phyloP scores from a whole-genome alignment of 2,888 invertebrate species.

The Crocallis elinguaria region DNA sequence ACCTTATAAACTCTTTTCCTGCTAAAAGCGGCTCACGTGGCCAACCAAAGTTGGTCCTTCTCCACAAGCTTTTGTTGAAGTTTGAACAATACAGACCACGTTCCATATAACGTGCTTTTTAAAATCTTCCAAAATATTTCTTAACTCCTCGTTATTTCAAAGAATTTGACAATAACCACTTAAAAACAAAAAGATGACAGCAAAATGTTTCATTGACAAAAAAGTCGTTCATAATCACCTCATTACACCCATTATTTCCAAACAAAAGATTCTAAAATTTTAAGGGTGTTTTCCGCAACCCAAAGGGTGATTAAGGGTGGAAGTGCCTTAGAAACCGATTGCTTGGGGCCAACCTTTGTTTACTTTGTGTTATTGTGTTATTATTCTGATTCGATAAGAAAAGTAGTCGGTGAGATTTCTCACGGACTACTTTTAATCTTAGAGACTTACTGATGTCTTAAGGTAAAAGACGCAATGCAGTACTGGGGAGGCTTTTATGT shows the following conservation, averaged over 20 bases:
- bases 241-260: constrained; percentile 25
- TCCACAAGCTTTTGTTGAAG: too few relatives aligned
- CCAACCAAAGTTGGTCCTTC: too few relatives aligned
- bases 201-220: constrained; percentile 12
- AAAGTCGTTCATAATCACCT: constrained; percentile 24
- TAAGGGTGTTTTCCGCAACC: constrained; percentile 24
- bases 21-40: too few relatives aligned
- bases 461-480: too few relatives aligned
- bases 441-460: too few relatives aligned
- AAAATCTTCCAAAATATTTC: neutral
- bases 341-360: constrained; percentile 26
- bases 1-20: too few relatives aligned
- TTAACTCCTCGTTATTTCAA: neutral
- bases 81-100: neutral
- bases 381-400: too few relatives aligned
- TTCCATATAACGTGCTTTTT: neutral
- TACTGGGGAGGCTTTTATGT: too few relatives aligned
- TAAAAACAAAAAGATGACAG: neutral
- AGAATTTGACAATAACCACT: neutral
- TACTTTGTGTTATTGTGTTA: constrained; percentile 26
- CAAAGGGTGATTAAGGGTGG: constrained; percentile 16
- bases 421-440: too few relatives aligned
- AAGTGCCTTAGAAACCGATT: constrained; percentile 22
- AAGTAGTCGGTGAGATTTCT: too few relatives aligned
- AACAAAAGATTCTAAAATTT: constrained; percentile 23